A percentile compares a stretch with the other conserved stretches of the same genome.
These are phyloP conservation scores for Anagyrus pseudococci DNA, from an alignment of 2,888 invertebrate genomes.

Conservation along the genomic window DNA sequence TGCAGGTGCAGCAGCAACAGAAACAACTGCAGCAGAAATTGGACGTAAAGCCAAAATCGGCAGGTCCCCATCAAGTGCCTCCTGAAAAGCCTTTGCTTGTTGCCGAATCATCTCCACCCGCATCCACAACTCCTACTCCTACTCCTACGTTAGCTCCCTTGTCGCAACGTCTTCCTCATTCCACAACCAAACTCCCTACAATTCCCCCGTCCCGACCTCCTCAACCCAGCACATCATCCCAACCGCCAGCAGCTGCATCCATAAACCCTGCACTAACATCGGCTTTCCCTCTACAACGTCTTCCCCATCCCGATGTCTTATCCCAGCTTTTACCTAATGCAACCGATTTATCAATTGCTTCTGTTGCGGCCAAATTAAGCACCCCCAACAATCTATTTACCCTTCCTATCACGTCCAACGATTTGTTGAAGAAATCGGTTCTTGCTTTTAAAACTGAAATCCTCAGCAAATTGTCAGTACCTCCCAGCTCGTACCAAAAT, in stretches of 20 bases:
- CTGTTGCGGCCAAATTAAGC: constrained; percentile 53
- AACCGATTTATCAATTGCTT: constrained; percentile 49
- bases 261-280: too few species aligned
- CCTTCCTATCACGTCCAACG: constrained; percentile 55
- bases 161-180: too few species aligned
- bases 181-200: too few species aligned
- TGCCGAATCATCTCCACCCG: constrained; percentile 41
- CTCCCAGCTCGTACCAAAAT: constrained; percentile 79
- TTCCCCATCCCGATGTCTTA: too few species aligned
- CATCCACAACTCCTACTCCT: constrained; percentile 9
- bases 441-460: constrained; percentile 67
- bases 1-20: constrained; percentile 1
- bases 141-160: too few species aligned
- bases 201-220: too few species aligned
- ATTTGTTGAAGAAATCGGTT: constrained; percentile 58
- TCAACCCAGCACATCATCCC: background rate
- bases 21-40: constrained; percentile 1
- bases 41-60: constrained; percentile 20
- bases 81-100: constrained; percentile 47
- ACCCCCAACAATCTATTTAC: constrained; percentile 53
- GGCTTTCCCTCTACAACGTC: too few species aligned
- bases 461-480: constrained; percentile 83
- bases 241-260: background rate
- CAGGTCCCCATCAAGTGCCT: constrained; percentile 47
- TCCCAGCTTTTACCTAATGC: too few species aligned